Evolutionary conservation across 1,140 invertebrate genomes (phyloP).

Genomic region (Lerema accius): DNA sequence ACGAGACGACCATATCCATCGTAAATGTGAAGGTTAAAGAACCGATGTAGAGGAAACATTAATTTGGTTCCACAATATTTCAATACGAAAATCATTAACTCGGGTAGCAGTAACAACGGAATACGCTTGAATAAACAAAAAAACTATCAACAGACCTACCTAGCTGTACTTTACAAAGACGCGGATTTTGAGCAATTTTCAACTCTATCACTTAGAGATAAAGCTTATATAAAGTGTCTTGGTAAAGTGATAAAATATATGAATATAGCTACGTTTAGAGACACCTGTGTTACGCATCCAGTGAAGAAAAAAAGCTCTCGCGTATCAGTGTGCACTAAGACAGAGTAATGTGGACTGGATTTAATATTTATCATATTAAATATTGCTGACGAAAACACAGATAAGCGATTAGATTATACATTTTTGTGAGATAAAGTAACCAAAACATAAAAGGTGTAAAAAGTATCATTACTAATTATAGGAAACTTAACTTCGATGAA

Average conservation of each 20-base stretch:
- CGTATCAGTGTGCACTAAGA: conserved; percentile 40
- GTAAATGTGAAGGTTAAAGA: conserved; percentile 26
- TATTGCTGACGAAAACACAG: too few relatives aligned
- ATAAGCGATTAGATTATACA: too few relatives aligned
- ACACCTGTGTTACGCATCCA: conserved; percentile 74
- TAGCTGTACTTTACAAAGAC: conserved; percentile 4
- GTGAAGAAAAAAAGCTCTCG: conserved; percentile 52
- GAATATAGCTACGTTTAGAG: conserved; percentile 39
- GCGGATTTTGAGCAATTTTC: not conserved
- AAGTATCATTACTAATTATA: too few relatives aligned
- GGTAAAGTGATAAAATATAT: conserved; percentile 13
- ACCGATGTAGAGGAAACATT: conserved; percentile 15
- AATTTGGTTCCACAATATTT: conserved; percentile 29
- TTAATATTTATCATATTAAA: conserved; percentile 3
- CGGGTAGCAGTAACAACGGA: conserved; percentile 30
- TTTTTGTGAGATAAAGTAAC: too few relatives aligned
- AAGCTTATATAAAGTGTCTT: not conserved
- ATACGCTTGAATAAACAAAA: conserved; percentile 28
- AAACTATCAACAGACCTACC: conserved; percentile 11
- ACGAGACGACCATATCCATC: not conserved
- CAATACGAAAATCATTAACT: conserved; percentile 33
- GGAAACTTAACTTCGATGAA: too few relatives aligned
- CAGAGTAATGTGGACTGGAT: conserved; percentile 51
- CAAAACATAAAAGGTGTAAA: too few relatives aligned
- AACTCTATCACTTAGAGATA: not conserved